Conservation (phyloP, 2,113 vertebrate species). For the Anguilla japonica region DNA sequence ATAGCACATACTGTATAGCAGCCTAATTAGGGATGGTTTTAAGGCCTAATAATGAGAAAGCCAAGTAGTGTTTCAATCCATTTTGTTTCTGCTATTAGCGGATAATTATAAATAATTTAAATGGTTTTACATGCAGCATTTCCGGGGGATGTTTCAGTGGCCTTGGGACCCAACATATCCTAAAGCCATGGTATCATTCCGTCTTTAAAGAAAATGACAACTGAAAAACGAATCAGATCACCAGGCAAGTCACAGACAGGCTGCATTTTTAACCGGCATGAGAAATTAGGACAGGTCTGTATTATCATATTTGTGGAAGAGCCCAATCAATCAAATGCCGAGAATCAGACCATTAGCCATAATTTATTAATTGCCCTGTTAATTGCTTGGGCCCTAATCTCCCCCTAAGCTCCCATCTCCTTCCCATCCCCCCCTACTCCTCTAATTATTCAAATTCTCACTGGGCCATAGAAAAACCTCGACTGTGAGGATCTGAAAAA, state of each 20-base stretch:
- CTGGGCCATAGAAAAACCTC: background rate
- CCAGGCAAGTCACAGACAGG: background rate
- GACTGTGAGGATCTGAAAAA: background rate
- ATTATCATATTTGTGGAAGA: conserved; percentile 11
- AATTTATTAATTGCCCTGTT: conserved; percentile 20
- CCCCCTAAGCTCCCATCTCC: background rate
- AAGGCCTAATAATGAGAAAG: background rate
- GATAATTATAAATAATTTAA: background rate
- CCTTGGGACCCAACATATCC: background rate
- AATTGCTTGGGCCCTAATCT: conserved; percentile 6
- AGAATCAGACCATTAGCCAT: conserved; percentile 21
- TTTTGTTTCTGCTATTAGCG: background rate
- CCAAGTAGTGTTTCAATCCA: background rate
- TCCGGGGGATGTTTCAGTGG: background rate
- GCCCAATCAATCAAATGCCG: background rate
- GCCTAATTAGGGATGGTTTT: background rate
- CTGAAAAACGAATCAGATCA: background rate
- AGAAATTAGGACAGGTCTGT: conserved; percentile 11
- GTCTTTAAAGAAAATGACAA: background rate
- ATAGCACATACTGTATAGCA: background rate
- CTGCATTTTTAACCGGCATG: background rate
- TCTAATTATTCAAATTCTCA: background rate
- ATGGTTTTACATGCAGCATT: background rate
- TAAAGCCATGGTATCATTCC: background rate
- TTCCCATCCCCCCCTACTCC: background rate